Percentiles rank a stretch among this genome's conserved stretches.
These are phyloP conservation scores for Caradrina kadenii DNA, from an alignment of 2,888 invertebrate genomes.

Conservation along the genomic window DNA sequence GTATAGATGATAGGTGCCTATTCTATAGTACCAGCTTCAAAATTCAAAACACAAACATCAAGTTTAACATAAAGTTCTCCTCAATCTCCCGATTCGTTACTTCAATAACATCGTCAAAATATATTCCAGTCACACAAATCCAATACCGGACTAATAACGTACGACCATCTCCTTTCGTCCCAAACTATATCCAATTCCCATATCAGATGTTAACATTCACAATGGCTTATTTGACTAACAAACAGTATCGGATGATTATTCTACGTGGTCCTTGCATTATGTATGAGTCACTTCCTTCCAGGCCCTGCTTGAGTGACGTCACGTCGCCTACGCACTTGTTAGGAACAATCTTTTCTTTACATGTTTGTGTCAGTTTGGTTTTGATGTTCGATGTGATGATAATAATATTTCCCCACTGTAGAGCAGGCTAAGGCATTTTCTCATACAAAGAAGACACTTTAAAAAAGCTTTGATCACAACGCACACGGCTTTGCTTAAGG, in stretches of 20 bases:
- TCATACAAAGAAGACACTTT: too few relatives aligned
- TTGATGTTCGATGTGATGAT: constrained; percentile 7
- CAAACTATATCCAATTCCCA: constrained; percentile 57
- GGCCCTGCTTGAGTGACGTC: constrained; percentile 64
- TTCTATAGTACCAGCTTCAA: not conserved
- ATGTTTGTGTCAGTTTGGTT: constrained; percentile 27
- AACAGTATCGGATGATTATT: constrained; percentile 86
- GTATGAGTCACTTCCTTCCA: constrained; percentile 84
- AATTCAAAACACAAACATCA: not conserved
- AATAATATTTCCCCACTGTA: too few relatives aligned
- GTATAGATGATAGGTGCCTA: too few relatives aligned
- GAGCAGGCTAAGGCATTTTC: too few relatives aligned
- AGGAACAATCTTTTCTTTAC: constrained; percentile 35
- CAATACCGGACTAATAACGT: constrained; percentile 34
- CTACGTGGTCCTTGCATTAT: constrained; percentile 79
- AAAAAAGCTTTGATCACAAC: too few relatives aligned
- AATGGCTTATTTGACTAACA: constrained; percentile 89
- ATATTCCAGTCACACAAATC: constrained; percentile 23
- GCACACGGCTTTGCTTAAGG: too few relatives aligned
- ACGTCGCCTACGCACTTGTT: constrained; percentile 65
- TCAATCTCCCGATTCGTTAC: constrained; percentile 4
- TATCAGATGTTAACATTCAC: constrained; percentile 80
- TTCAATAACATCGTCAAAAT: constrained; percentile 11
- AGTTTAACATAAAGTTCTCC: not conserved
- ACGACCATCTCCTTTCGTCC: constrained; percentile 27